Evolutionary conservation across 2,797 vertebrate species (phyloP).

Genomic region (Microcaecilia unicolor): DNA sequence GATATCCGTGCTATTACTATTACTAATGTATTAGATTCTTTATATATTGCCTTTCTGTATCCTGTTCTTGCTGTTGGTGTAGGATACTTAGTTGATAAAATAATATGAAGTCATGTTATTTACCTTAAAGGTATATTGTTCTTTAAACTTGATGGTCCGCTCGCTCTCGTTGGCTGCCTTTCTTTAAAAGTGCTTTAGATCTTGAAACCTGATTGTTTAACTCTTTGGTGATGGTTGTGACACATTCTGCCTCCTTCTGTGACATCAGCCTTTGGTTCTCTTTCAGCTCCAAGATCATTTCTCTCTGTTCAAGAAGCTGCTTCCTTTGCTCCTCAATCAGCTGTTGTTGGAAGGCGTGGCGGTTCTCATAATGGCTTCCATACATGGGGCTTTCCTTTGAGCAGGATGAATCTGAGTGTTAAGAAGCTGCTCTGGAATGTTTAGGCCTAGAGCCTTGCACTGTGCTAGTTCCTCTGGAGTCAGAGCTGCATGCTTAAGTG

Average conservation of each 20-base stretch:
- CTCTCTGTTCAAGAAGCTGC: constrained; percentile 74
- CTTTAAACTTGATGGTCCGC: neutral
- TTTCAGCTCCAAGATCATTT: constrained; percentile 65
- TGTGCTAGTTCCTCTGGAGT: constrained; percentile 29
- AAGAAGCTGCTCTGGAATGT: constrained; percentile 2
- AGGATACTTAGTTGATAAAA: no score
- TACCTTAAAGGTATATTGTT: neutral
- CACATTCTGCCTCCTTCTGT: constrained; percentile 41
- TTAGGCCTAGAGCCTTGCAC: neutral
- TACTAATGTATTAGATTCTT: no score
- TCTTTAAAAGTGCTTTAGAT: neutral
- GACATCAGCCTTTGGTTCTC: constrained; percentile 54
- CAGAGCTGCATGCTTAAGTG: constrained; percentile 32
- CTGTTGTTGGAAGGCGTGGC: constrained; percentile 60
- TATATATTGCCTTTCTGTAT: no score
- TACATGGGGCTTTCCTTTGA: constrained; percentile 11
- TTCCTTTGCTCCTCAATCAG: constrained; percentile 71
- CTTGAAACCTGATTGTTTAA: constrained; percentile 13
- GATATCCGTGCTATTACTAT: no score
- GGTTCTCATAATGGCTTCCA: constrained; percentile 47
- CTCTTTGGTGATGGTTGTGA: neutral
- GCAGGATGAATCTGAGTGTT: neutral
- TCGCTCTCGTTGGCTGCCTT: neutral
- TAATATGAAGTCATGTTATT: no score
- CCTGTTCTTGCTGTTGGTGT: no score